Evolutionary conservation across 1,140 invertebrate species (phyloP), one percentile per base, ranked within the genome.

Genomic region (Drosophila pruinosa): DNA sequence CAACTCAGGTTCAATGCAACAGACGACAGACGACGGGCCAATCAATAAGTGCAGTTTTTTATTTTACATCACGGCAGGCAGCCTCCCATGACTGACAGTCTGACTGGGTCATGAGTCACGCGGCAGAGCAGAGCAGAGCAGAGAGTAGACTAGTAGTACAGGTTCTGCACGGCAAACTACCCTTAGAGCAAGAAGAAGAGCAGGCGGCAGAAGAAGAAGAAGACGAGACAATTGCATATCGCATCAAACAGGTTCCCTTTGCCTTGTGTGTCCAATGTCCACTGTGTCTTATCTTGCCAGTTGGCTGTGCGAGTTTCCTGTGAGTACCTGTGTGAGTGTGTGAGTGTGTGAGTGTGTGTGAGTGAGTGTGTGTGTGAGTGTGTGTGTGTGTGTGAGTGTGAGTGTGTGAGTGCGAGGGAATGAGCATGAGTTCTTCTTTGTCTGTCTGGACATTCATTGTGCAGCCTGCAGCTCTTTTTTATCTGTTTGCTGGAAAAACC

Each of bases 271-370:
- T n/a, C n/a, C n/a, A n/a, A n/a, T n/a, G 15, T 38, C 41, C 36
- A 63, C 38, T 52, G 31, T 48, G 50, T 63, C 45, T 82, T 82
- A 83, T 82, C 75, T 75, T 59, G 64, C 59, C 78, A 62, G 69
- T 47, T 59, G 39, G 34, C 17, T 65, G 26, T 26, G 14, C 43
- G 43, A 43, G 62, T 70, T 71, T 69, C 65, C 65, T 54, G 58
- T 47, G 62, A 43, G 52, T 65, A 58, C 69, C 63, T 70, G 67
- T 70, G 36, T 26, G 57, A 22, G 39, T 61, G 26, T 21, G 36
- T 48, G 52, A 47, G 24, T 28, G 14, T 38, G 38, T 26, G 14
- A 4, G 21, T 38, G 14, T 21, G 10, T 4, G 10, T 8, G 53
- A 15, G 8, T 26, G 12, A 24, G 15, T 21, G 22, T 21, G 21